Evolutionary conservation across 92 coral and sea anemone species (phyloP).

Genomic region (Epizoanthus stellaris): DNA sequence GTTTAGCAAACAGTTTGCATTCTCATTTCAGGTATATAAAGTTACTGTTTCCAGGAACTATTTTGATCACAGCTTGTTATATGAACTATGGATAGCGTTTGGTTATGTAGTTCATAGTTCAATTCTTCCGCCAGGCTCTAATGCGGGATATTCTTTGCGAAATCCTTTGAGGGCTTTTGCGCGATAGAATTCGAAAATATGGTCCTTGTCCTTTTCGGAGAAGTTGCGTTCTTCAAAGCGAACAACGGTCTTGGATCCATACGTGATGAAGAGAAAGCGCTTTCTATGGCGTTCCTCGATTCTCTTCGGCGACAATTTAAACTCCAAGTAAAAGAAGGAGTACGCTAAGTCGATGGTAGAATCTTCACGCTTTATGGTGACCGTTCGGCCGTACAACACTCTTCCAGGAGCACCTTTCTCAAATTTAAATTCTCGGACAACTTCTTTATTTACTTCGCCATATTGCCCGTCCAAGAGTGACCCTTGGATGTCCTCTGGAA

Average conservation of each 20-base stretch:
- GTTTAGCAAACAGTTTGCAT: too few relatives aligned
- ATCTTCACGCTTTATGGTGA: too few relatives aligned
- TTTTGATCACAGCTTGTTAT: too few relatives aligned
- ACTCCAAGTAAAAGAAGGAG: slow-evolving; percentile 47
- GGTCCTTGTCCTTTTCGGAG: slow-evolving; percentile 13
- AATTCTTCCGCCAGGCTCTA: too few relatives aligned
- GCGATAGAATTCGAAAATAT: too few relatives aligned
- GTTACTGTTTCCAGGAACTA: too few relatives aligned
- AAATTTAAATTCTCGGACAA: slow-evolving; percentile 49
- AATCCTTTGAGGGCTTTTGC: too few relatives aligned
- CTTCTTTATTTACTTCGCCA: neutral
- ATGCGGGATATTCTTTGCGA: too few relatives aligned
- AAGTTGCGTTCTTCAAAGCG: slow-evolving; percentile 37
- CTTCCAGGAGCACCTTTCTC: slow-evolving; percentile 43
- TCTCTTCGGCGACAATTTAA: slow-evolving; percentile 48
- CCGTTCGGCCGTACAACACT: neutral
- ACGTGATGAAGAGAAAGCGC: slow-evolving; percentile 19
- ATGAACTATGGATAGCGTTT: too few relatives aligned
- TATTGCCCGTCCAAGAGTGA: slow-evolving; percentile 49
- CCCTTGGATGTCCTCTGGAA: slow-evolving; percentile 11
- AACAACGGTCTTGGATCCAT: slow-evolving; percentile 36
- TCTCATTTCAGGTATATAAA: too few relatives aligned
- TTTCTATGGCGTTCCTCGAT: slow-evolving; percentile 17
- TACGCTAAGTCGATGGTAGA: slow-evolving; percentile 15
- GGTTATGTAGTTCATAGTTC: too few relatives aligned